Conservation (phyloP, 37 sponge, comb jelly and placozoan genomes). For the Agelas oroides region DNA sequence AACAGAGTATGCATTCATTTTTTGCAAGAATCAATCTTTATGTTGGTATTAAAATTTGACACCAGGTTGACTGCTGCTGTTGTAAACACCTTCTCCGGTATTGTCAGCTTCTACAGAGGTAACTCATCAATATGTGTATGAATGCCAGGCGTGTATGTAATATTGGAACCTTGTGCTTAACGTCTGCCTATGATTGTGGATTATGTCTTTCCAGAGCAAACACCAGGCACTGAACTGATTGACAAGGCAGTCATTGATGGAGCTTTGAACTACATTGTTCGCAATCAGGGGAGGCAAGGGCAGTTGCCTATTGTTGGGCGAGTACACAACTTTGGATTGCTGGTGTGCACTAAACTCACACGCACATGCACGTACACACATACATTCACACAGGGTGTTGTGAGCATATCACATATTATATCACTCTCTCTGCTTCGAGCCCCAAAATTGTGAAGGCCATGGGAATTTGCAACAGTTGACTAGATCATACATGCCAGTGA, state of each 20-base stretch:
- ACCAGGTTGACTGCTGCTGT: slow-evolving; percentile 69
- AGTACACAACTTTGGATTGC: slow-evolving; percentile 48
- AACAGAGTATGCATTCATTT: too few relatives aligned
- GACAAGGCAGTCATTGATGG: slow-evolving; percentile 42
- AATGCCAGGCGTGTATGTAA: background rate
- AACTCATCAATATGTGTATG: background rate
- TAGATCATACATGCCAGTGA: too few relatives aligned
- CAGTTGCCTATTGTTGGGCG: slow-evolving; percentile 25
- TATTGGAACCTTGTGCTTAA: too few relatives aligned
- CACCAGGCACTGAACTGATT: slow-evolving; percentile 22
- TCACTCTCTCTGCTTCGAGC: too few relatives aligned
- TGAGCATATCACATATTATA: too few relatives aligned
- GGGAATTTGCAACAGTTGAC: too few relatives aligned
- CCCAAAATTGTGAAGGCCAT: too few relatives aligned
- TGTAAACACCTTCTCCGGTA: slow-evolving; percentile 46
- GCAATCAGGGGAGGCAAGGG: slow-evolving; percentile 33
- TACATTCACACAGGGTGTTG: too few relatives aligned
- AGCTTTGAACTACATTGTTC: slow-evolving; percentile 48
- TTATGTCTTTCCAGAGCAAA: slow-evolving; percentile 1
- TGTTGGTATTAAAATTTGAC: too few relatives aligned
- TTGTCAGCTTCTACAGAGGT: slow-evolving; percentile 23
- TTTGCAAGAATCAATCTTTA: too few relatives aligned
- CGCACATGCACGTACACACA: background rate
- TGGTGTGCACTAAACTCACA: slow-evolving; percentile 24
- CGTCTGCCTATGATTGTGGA: too few relatives aligned